Evolutionary conservation across 2,888 invertebrate species (phyloP).

Genomic region (Lomographa bimaculata): DNA sequence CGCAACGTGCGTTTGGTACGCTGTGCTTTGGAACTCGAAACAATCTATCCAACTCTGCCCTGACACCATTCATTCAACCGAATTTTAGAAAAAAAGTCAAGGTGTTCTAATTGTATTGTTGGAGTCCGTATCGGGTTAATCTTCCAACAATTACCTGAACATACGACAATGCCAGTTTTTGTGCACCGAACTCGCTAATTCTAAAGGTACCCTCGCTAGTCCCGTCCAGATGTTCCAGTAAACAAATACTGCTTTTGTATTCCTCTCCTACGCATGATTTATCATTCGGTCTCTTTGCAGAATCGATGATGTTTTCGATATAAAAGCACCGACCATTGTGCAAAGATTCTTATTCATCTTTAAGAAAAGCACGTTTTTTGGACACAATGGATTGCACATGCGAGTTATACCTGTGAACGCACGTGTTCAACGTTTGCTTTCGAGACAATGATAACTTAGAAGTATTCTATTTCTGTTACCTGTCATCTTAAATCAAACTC

Average conservation of each 20-base stretch:
- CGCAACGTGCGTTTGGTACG: constrained; percentile 52
- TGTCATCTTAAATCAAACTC: constrained; percentile 51
- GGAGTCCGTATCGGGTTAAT: constrained; percentile 75
- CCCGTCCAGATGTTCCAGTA: constrained; percentile 74
- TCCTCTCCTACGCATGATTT: constrained; percentile 76
- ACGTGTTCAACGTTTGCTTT: constrained; percentile 78
- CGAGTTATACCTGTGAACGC: constrained; percentile 77
- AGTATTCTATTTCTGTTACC: constrained; percentile 37
- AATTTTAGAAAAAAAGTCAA: constrained; percentile 59
- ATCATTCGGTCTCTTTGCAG: constrained; percentile 56
- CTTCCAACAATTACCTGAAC: constrained; percentile 70
- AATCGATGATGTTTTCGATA: constrained; percentile 67
- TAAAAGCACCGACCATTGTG: constrained; percentile 69
- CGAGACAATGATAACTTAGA: constrained; percentile 53
- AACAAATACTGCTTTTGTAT: constrained; percentile 70
- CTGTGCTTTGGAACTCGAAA: constrained; percentile 15
- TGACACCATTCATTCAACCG: constrained; percentile 44
- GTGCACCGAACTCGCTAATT: constrained; percentile 60
- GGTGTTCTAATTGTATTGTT: constrained; percentile 71
- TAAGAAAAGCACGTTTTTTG: constrained; percentile 70
- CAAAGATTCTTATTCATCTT: constrained; percentile 66
- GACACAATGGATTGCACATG: constrained; percentile 77
- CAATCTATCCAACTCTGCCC: constrained; percentile 38
- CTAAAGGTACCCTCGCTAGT: constrained; percentile 47
- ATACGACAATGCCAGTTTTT: constrained; percentile 67